These are phyloP conservation scores for Anableps anableps DNA, from an alignment of 2,797 vertebrate genomes.

Conservation along the genomic window DNA sequence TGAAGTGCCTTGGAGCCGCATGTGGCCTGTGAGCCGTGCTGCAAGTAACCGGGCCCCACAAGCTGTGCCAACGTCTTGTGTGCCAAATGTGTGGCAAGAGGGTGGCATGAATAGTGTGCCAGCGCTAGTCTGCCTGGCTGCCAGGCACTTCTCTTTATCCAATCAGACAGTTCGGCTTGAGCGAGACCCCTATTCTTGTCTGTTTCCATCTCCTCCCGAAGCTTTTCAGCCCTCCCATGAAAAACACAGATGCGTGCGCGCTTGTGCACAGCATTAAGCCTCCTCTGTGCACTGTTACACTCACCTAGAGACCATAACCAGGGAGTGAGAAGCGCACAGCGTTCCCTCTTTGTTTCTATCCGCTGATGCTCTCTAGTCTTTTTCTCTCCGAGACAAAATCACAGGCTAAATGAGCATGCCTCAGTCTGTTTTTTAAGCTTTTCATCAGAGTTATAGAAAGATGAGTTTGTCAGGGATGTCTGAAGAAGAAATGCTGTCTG, in stretches of 20 bases:
- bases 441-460: slow-evolving; percentile 69
- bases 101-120: slow-evolving; percentile 69
- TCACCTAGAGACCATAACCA: slow-evolving; percentile 79
- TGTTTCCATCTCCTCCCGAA: slow-evolving; percentile 63
- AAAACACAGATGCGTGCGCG: slow-evolving; percentile 56
- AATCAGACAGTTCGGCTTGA: slow-evolving; percentile 79
- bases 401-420: slow-evolving; percentile 68
- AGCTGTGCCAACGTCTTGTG: slow-evolving; percentile 70
- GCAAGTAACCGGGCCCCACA: slow-evolving; percentile 62
- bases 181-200: slow-evolving; percentile 73
- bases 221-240: slow-evolving; percentile 64
- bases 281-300: slow-evolving; percentile 53
- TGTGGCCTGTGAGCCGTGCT: slow-evolving; percentile 68
- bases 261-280: slow-evolving; percentile 48
- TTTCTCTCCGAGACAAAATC: slow-evolving; percentile 57
- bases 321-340: slow-evolving; percentile 58
- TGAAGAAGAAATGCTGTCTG: slow-evolving; percentile 62
- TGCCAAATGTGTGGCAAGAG: slow-evolving; percentile 78
- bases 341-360: slow-evolving; percentile 62
- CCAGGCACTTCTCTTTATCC: slow-evolving; percentile 78
- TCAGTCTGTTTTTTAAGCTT: slow-evolving; percentile 70
- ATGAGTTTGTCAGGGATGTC: slow-evolving; percentile 61
- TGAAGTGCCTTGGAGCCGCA: slow-evolving; percentile 59
- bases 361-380: slow-evolving; percentile 46
- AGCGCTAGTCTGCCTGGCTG: slow-evolving; percentile 75